A percentile compares a stretch with the other conserved stretches of the same genome.
These are phyloP conservation scores for Pocillopora grandis DNA, from an alignment of 92 coral and sea anemone species.

Conservation along the genomic window DNA sequence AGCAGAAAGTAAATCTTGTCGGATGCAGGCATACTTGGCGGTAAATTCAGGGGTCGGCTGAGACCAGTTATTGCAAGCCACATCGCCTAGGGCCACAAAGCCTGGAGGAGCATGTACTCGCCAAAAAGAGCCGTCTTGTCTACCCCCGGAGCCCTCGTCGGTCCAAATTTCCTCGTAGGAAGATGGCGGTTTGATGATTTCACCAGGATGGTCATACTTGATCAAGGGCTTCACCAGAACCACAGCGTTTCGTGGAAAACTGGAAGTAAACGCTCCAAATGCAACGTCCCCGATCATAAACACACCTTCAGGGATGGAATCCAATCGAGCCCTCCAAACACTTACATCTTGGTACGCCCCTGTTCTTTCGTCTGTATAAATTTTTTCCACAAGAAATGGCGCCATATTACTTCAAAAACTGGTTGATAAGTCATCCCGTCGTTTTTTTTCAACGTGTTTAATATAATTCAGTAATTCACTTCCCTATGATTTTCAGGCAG, in stretches of 20 bases:
- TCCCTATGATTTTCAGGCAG: no score
- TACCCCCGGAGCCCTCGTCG: constrained; percentile 25
- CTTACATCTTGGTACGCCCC: not conserved
- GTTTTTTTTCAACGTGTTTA: no score
- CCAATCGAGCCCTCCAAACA: constrained; percentile 13
- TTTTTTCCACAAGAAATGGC: not conserved
- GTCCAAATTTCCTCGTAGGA: constrained; percentile 24
- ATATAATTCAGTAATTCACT: no score
- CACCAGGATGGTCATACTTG: not conserved
- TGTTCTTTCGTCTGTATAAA: constrained; percentile 26
- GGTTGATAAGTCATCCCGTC: no score
- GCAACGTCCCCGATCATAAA: constrained; percentile 40
- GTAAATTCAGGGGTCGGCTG: constrained; percentile 19
- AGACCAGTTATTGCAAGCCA: not conserved
- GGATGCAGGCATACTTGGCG: constrained; percentile 40
- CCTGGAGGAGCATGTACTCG: constrained; percentile 22
- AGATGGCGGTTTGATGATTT: constrained; percentile 18
- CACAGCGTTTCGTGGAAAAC: constrained; percentile 14
- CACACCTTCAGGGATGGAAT: constrained; percentile 28
- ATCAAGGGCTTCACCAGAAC: constrained; percentile 32
- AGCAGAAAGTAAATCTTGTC: not conserved
- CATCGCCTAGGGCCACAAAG: constrained; percentile 39
- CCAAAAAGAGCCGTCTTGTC: constrained; percentile 34
- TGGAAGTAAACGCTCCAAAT: not conserved
- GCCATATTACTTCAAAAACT: no score